phyloP scores from a whole-genome alignment of 2,113 vertebrate genomes.

The Thomomys bottae region DNA sequence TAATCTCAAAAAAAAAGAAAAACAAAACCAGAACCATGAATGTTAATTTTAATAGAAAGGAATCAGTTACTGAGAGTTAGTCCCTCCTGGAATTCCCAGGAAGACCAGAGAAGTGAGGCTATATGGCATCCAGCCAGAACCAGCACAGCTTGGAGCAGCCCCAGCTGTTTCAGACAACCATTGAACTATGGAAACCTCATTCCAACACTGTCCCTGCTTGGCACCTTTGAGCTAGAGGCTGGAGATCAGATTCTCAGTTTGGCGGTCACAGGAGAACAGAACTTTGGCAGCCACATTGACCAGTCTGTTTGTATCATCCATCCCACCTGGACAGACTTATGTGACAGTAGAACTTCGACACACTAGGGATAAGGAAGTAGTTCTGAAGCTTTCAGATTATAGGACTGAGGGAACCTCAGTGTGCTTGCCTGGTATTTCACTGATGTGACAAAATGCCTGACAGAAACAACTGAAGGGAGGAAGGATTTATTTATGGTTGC shows the following conservation, averaged over 20 bases:
- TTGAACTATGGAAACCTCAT: background rate
- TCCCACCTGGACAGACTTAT: accelerated
- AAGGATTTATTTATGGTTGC: too few species aligned
- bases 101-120: background rate
- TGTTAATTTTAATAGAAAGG: conserved; percentile 54
- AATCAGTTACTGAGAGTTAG: background rate
- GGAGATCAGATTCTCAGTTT: background rate
- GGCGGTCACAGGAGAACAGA: background rate
- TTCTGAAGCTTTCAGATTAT: background rate
- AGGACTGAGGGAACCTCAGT: background rate
- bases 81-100: conserved; percentile 29
- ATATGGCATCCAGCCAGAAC: background rate
- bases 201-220: background rate
- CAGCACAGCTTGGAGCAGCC: background rate
- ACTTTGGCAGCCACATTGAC: background rate
- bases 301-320: background rate
- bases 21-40: conserved; percentile 47
- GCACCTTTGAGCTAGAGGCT: background rate
- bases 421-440: background rate
- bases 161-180: background rate
- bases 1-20: conserved; percentile 55
- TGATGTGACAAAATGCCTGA: background rate
- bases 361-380: background rate
- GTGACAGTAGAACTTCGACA: background rate
- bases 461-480: background rate